Base-by-base conservation (phyloP, 2,888 invertebrate genomes). In the Altica lythri region DNA sequence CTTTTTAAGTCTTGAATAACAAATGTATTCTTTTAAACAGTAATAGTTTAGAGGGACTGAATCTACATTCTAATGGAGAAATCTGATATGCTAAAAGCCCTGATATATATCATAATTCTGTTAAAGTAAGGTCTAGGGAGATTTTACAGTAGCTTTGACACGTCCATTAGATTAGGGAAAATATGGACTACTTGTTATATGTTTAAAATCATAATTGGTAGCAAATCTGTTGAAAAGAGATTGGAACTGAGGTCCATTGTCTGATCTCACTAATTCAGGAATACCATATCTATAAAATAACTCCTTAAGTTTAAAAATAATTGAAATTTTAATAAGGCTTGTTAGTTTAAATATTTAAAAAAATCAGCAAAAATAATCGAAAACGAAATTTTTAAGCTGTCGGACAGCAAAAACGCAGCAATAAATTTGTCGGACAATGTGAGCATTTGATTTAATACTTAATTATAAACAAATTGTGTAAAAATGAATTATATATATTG, bases 241-340 rank as follows among this genome's bases (percentile, higher is more conserved):
- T 22, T 53, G 53, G 38, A 68, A 67, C 40, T 67, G 67, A 6
- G 61, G 58, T 18, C 61, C 64, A 57, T 65, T 64, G 47, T 66
- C 67, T 12, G 62, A 55, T 29, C 62, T 48, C 6, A 65, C 57
- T 22, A 59, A 52, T 14, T 67, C 63, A 5, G 66, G 62, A 9
- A 63, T 57, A 10, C 65, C 66, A 48, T 57, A 61, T 50, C 63
- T 50, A 18, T 59, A 19, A 54, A 68, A 68, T 5, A 64, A 29
- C 17, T 38, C 27, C 54, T 63, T 55, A 30, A 61, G 14, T 52
- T 59, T 60, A 22, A 18, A 27, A 17, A 64, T 60, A 18, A 66
- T 50, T 10, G 44, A 27, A n/a, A n/a, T 22, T 46, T 49, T 53
- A 10, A 47, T 52, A 30, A 55, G 44, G 16, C 34, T 44, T 12